phyloP scores from a whole-genome alignment of 1,140 invertebrate species.

The Ostrea edulis region DNA sequence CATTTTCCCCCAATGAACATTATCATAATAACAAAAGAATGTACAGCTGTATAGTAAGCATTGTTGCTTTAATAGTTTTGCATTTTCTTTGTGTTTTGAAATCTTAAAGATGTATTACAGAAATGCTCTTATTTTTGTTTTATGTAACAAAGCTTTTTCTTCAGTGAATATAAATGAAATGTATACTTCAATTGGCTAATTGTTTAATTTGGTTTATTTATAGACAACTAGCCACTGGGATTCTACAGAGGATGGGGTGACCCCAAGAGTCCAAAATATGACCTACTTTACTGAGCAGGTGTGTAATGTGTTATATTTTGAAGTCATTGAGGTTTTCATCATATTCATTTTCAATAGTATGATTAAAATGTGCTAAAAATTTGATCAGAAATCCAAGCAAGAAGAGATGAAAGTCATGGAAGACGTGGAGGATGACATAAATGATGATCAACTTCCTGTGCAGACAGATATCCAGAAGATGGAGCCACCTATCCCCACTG shows the following conservation, averaged over 20 bases:
- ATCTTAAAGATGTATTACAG: no score
- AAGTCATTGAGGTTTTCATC: background rate
- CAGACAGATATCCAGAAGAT: background rate
- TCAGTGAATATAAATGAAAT: no score
- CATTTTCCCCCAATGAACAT: no score
- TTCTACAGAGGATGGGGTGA: background rate
- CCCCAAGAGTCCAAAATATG: conserved; percentile 7
- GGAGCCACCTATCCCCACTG: background rate
- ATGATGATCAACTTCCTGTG: background rate
- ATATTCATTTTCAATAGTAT: background rate
- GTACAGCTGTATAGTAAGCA: no score
- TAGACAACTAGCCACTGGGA: conserved; percentile 32
- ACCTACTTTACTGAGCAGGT: conserved; percentile 6
- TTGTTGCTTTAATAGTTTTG: no score
- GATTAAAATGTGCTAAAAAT: background rate
- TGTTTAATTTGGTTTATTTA: background rate
- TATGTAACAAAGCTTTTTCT: no score
- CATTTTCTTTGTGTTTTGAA: no score
- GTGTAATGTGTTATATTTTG: background rate
- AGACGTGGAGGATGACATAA: background rate
- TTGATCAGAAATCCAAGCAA: conserved; percentile 7
- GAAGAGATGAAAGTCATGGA: conserved; percentile 3
- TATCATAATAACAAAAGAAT: no score
- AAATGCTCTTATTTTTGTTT: no score
- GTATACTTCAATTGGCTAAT: no score